Evolutionary conservation across 2,888 invertebrate species (phyloP).

Genomic region (Alcis repandata): DNA sequence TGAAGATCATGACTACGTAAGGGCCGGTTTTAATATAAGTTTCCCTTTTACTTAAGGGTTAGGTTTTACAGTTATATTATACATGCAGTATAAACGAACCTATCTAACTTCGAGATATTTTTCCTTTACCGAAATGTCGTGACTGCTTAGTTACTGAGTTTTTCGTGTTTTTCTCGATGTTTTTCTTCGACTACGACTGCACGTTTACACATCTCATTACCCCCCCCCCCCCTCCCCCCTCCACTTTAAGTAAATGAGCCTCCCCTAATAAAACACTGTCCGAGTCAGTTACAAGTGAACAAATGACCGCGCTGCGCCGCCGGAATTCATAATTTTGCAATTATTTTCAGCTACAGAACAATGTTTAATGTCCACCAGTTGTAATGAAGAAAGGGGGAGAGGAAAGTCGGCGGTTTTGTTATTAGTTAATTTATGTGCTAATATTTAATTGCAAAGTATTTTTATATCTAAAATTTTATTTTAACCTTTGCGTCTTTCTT

Average conservation of each 20-base stretch:
- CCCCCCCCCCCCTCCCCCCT: not conserved
- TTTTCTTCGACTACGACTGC: not conserved
- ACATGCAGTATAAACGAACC: too few species aligned
- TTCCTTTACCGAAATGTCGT: too few species aligned
- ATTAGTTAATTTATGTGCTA: not conserved
- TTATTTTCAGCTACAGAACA: conserved; percentile 28
- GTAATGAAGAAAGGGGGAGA: conserved; percentile 8
- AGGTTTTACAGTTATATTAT: too few species aligned
- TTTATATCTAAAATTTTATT: too few species aligned
- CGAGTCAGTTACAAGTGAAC: conserved; percentile 10
- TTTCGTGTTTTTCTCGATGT: not conserved
- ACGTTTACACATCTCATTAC: not conserved
- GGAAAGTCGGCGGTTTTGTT: not conserved
- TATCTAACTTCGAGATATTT: too few species aligned
- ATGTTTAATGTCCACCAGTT: conserved; percentile 16
- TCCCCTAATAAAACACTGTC: conserved; percentile 27
- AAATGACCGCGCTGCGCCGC: conserved; percentile 20
- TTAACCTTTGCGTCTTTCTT: too few species aligned
- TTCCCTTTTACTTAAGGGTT: too few species aligned
- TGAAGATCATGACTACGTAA: too few species aligned
- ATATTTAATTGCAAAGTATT: too few species aligned
- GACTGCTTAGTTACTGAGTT: too few species aligned
- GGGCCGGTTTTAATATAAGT: too few species aligned
- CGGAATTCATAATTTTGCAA: conserved; percentile 36
- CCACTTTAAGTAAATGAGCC: conserved; percentile 17